Percentiles rank a stretch among this genome's conserved stretches.
phyloP scores from a whole-genome alignment of 2,888 invertebrate genomes.

The Gonocerus acuteangulatus region DNA sequence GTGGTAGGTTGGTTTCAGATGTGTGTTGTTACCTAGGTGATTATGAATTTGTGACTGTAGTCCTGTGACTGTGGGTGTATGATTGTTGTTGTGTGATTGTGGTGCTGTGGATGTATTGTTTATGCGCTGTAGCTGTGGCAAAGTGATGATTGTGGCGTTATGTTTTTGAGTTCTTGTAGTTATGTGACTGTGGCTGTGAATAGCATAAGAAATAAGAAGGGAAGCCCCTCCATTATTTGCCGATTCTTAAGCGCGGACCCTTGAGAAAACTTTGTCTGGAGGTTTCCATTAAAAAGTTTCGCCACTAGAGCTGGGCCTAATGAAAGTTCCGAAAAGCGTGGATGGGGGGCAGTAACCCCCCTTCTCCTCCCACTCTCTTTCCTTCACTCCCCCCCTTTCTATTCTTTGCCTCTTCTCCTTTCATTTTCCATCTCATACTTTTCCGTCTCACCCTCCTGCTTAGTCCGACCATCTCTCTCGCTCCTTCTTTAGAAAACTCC shows the following conservation, averaged over 20 bases:
- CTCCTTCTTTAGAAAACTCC: too few relatives aligned
- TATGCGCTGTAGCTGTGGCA: too few relatives aligned
- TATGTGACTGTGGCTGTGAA: neutral
- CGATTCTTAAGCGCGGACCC: conserved; percentile 32
- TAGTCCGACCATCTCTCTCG: neutral
- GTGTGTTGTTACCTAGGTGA: too few relatives aligned
- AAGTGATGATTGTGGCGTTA: too few relatives aligned
- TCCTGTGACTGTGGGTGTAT: too few relatives aligned
- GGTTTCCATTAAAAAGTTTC: conserved; percentile 36
- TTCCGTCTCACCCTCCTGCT: conserved; percentile 20
- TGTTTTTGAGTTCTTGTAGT: neutral
- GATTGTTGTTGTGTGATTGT: too few relatives aligned
- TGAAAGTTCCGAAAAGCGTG: conserved; percentile 29
- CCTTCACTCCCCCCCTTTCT: conserved; percentile 27
- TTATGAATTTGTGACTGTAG: too few relatives aligned
- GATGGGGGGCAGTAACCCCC: conserved; percentile 14
- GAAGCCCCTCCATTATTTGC: conserved; percentile 31
- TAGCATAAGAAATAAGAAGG: neutral
- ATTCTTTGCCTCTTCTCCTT: conserved; percentile 27
- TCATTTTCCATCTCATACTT: conserved; percentile 29
- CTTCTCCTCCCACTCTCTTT: conserved; percentile 23
- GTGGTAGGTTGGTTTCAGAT: too few relatives aligned
- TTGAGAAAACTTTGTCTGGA: conserved; percentile 27
- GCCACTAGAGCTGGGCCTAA: conserved; percentile 30
- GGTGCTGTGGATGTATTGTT: too few relatives aligned